Evolutionary conservation across 2,113 vertebrate species (phyloP), one percentile per base, ranked within the genome.

Genomic region (Periophthalmus modestus): DNA sequence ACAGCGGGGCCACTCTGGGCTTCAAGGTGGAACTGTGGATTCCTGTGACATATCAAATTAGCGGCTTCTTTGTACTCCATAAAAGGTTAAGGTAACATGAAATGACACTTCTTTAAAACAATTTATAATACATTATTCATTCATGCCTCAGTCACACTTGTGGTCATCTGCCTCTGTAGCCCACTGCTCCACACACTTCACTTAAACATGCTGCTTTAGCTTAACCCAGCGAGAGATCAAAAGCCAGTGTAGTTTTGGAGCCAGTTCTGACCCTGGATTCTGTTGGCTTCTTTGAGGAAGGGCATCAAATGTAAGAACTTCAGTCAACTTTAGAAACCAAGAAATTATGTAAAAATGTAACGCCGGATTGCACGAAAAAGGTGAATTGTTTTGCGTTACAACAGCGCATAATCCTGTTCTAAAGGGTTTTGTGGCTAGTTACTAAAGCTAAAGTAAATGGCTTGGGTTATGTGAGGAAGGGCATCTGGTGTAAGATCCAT

Each of bases 391-490:
- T 9, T 18, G 62, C 62, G n/a, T 9, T 65, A 18, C 12, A 43
- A n/a, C 2, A 18, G 62, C 28, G 62, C 28, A 21, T 23, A 39
- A 69, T 83, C 84, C 74, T 77, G 83, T 87, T 39, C 74, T 76
- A 79, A 72, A 19, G 46, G 39, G 79, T 76, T 23, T 23, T 52
- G 18, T 33, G 1, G 54, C 66, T 81, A 72, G 28, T 34, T 19
- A 68, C 85, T 78, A 65, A 74, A 39, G 58, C 28, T 28, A 28
- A 28, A 28, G 28, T 28, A 28, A 28, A 28, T 28, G 28, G 28
- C 28, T 4, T 52, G 16, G 16, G 16, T 52, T 52, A 13, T 14
- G 46, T 3, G 46, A 48, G 11, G 18, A 54, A 54, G 16, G 18
- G 28, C 28, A 28, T 28, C 28, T 28, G 28, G 28, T 28, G 28